phyloP scores from a whole-genome alignment of 1,140 invertebrate species.

The Medauroidea extradentata region DNA sequence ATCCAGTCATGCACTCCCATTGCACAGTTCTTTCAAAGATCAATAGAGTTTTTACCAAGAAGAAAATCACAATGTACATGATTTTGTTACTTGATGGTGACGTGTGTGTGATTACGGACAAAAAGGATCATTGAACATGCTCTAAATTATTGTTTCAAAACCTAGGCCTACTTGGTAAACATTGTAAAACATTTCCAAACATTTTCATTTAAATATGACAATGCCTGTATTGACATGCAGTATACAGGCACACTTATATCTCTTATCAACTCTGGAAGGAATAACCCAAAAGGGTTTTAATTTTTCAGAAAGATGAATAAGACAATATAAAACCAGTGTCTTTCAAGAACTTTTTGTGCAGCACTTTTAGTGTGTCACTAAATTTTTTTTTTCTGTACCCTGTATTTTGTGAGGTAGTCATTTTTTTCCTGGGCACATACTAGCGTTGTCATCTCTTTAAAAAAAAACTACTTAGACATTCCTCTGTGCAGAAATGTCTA shows the following conservation, averaged over 20 bases:
- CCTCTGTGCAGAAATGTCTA: too few species aligned
- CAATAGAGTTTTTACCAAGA: not conserved
- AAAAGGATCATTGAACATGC: slow-evolving; percentile 17
- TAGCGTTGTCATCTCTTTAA: slow-evolving; percentile 24
- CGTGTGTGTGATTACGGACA: not conserved
- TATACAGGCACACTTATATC: slow-evolving; percentile 21
- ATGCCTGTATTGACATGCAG: slow-evolving; percentile 16
- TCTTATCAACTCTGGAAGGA: slow-evolving; percentile 9
- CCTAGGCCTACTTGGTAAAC: slow-evolving; percentile 15
- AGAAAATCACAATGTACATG: too few species aligned
- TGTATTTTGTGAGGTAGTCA: slow-evolving; percentile 26
- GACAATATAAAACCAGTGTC: slow-evolving; percentile 11
- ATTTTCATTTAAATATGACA: slow-evolving; percentile 17
- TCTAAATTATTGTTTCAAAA: slow-evolving; percentile 19
- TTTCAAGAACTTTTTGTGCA: slow-evolving; percentile 21
- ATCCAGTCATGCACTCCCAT: too few species aligned
- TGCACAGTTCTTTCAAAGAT: too few species aligned
- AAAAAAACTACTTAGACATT: too few species aligned
- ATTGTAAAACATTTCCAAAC: slow-evolving; percentile 9
- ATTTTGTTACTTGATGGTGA: slow-evolving; percentile 13
- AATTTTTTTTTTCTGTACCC: slow-evolving; percentile 26
- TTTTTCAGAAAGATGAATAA: slow-evolving; percentile 19
- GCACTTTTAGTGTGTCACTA: slow-evolving; percentile 21
- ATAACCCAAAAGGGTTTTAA: slow-evolving; percentile 23
- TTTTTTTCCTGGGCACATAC: slow-evolving; percentile 25